Evolutionary conservation across 1,140 invertebrate species (phyloP), one percentile per base, ranked within the genome.

Genomic region (Lordiphosa collinella): DNA sequence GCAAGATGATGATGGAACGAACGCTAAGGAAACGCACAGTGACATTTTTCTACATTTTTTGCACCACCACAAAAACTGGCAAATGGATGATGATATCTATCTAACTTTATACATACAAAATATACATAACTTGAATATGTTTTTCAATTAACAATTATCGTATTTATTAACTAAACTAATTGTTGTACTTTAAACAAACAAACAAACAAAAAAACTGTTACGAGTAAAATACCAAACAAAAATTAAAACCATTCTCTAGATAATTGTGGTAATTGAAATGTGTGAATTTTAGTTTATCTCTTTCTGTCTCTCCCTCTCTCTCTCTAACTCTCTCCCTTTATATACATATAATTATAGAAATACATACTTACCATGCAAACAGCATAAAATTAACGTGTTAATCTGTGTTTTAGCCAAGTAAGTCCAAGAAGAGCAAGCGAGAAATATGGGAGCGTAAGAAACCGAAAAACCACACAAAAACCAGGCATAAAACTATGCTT

Each of bases 381-480:
- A 76, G 59, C 74, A 79, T 66, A 8, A 70, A 85, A 75, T 84
- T 72, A 71, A 69, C 59, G 76, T 82, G 78, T 82, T 82, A 82
- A 84, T 84, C 76, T 82, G 76, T 84, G 78, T 82, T 82, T 82
- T 82, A 82, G 78, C 53, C 63, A 85, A 84, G 78, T 82, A 82
- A 82, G 78, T 73, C 47, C 54, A 48, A 64, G n/a, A n/a, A n/a
- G n/a, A n/a, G 64, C 71, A 52, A 62, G 58, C 48, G 55, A 68
- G 22, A 54, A 52, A 31, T 51, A 54, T 53, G 32, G 13, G 52
- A 55, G 38, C 56, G 60, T 49, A 36, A 58, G 41, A 55, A 67
- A 40, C 12, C 35, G 51, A 65, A 48, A 58, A 48, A 36, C 22
- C 55, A 62, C 35, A 52, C 41, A 32, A 31, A 56, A 47, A 34